Percentiles rank a stretch among this genome's conserved stretches.
phyloP scores from a whole-genome alignment of 2,113 vertebrate species.

The Poecilia latipinna region DNA sequence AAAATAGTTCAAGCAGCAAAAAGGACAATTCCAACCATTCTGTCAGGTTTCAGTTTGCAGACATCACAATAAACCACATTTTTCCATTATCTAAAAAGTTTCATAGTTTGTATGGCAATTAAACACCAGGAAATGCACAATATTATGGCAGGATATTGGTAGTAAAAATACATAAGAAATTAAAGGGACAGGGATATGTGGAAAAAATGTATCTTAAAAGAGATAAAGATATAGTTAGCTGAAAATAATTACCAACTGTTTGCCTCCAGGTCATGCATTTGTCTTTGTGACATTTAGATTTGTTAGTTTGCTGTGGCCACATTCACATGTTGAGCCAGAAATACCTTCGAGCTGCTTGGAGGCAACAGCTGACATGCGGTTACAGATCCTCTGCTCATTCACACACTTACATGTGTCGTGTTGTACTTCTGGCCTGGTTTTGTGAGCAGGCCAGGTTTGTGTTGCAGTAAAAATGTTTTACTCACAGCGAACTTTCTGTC shows the following conservation, averaged over 20 bases:
- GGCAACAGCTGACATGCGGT: neutral
- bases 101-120: too few species aligned
- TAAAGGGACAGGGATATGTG: neutral
- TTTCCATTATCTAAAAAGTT: too few species aligned
- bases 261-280: neutral
- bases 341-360: neutral
- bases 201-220: neutral
- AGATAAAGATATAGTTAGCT: neutral
- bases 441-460: neutral
- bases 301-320: neutral
- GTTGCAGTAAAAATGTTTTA: neutral
- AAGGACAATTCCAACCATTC: neutral
- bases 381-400: slow-evolving; percentile 11
- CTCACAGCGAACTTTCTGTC: slow-evolving; percentile 91
- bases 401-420: neutral
- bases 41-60: neutral
- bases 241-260: neutral
- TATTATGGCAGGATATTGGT: neutral
- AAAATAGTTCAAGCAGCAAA: neutral
- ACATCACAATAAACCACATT: neutral
- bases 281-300: neutral
- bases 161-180: neutral
- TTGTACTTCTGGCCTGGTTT: neutral
- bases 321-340: neutral
- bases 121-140: neutral